Evolutionary conservation across 2,113 vertebrate genomes (phyloP).

Genomic region (Periophthalmodon schlosseri): DNA sequence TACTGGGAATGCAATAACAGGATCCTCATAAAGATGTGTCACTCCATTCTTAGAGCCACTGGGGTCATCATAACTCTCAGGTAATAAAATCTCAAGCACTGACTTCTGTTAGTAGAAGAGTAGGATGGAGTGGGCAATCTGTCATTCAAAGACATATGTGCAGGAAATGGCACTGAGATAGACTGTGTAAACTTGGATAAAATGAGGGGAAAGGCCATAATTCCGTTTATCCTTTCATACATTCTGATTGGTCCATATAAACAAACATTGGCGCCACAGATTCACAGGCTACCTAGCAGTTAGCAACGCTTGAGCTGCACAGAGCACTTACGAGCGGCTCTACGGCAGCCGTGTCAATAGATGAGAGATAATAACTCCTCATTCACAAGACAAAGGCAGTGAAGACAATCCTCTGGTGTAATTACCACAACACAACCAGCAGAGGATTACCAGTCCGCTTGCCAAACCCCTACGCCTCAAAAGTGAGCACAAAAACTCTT

Average conservation of each 20-base stretch:
- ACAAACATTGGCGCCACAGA: constrained; percentile 52
- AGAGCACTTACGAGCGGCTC: constrained; percentile 48
- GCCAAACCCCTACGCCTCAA: constrained; percentile 39
- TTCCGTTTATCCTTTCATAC: constrained; percentile 34
- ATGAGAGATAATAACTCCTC: constrained; percentile 55
- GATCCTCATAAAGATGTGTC: constrained; percentile 56
- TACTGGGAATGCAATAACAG: constrained; percentile 69
- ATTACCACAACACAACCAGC: constrained; percentile 58
- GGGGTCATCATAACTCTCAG: constrained; percentile 47
- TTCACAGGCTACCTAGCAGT: constrained; percentile 39
- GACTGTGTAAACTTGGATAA: constrained; percentile 37
- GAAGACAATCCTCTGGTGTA: constrained; percentile 53
- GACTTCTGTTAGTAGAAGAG: constrained; percentile 18
- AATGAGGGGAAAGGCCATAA: not conserved
- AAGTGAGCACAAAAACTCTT: constrained; percentile 57
- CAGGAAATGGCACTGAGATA: constrained; percentile 54
- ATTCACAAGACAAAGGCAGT: constrained; percentile 44
- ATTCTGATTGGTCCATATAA: constrained; percentile 43
- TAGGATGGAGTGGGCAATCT: constrained; percentile 37
- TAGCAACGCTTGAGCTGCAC: constrained; percentile 60
- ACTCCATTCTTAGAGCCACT: constrained; percentile 33
- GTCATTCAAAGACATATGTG: constrained; percentile 34
- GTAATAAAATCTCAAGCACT: constrained; percentile 51
- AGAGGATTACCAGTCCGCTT: constrained; percentile 61
- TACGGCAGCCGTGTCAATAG: constrained; percentile 55